Base-by-base conservation (phyloP, 2,797 vertebrate species). In the Lutra lutra region DNA sequence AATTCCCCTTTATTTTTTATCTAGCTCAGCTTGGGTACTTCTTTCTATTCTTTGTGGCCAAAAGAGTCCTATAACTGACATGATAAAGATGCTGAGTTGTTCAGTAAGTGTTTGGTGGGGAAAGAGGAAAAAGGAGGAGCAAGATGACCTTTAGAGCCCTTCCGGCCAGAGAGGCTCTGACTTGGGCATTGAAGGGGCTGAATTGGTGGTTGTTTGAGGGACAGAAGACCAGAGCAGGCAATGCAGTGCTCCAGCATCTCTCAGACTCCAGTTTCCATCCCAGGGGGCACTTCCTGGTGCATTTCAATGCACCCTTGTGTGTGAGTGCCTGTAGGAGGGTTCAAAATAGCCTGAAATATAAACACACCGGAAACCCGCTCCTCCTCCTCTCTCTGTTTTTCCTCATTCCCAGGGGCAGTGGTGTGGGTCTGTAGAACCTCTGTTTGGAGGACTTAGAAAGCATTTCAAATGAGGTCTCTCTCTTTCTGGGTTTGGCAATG, bases 281-380 rank as follows among this genome's bases (percentile, higher is more conserved):
- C 3, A n/a, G 0, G 78, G 91, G 93, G 96, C 96, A 77, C 88
- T 97, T 98, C 97, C 97, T 97, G 94, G 85, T 96, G 38, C 75
- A 68, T 95, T 94, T 91, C 96, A 97, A 97, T 90, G 96, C 0
- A 4, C 66, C 96, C 70, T 92, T 96, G 93, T 97, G 95, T 98
- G 68, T 46, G 64, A 56, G 56, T 5, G 86, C 93, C 97, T 91
- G 60, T 5, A 4, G 87, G 91, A 89, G 89, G 21, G 89, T 96
- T 94, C 85, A 84, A 89, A 97, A 98, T 95, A 98, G 94, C 96
- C 97, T 46, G 83, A 43, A 97, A 95, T 90, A 96, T 68, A 91
- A 96, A 95, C 96, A 94, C 85, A 20, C 84, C 20, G 56, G 93
- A 96, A 94, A 72, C 58, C 72, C 32, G 20, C 75, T 85, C 88